phyloP scores from a whole-genome alignment of 2,113 vertebrate species.

The Chaetorhynchus papuensis region DNA sequence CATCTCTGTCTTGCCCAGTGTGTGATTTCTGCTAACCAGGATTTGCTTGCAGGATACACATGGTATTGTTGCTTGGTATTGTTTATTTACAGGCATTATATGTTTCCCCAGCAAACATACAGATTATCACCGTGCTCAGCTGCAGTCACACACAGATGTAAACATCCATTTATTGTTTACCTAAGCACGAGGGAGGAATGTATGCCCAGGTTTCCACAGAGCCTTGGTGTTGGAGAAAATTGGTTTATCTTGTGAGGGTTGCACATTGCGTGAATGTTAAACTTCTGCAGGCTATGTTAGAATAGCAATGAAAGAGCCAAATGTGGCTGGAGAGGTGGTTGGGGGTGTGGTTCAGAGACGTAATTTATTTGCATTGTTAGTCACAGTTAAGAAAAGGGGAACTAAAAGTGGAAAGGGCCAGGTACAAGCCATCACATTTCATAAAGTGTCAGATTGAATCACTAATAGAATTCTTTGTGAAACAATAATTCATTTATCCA shows the following conservation, averaged over 20 bases:
- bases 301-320: neutral
- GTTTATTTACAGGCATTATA: neutral
- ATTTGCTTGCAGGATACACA: neutral
- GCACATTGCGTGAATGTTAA: neutral
- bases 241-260: neutral
- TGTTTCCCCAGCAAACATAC: neutral
- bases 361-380: neutral
- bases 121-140: neutral
- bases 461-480: neutral
- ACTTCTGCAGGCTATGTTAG: neutral
- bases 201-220: neutral
- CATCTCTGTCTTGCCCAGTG: neutral
- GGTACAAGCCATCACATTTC: neutral
- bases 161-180: neutral
- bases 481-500: neutral
- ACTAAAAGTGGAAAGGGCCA: neutral
- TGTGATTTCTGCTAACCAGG: neutral
- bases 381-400: neutral
- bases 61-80: neutral
- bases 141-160: neutral
- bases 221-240: neutral
- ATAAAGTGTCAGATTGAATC: neutral
- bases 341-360: neutral
- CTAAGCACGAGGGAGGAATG: neutral
- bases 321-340: accelerated